Percentiles rank a stretch among this genome's conserved stretches.
Evolutionary conservation across 2,797 vertebrate species (phyloP).

Genomic region (Myiothlypis chrysogaster): DNA sequence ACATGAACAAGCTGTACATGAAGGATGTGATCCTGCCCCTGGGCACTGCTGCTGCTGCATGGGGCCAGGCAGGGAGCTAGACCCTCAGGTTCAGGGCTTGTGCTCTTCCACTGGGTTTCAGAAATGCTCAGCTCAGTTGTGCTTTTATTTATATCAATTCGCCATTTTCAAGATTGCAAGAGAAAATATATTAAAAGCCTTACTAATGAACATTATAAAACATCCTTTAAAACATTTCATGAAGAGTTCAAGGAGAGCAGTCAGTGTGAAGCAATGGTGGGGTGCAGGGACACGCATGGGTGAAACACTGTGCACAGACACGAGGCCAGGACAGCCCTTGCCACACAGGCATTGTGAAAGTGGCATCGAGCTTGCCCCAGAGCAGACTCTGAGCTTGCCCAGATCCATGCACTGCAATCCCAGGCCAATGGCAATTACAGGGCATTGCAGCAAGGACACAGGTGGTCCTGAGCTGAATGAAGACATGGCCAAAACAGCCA

Average conservation of each 20-base stretch:
- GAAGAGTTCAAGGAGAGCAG: neutral
- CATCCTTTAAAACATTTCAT: neutral
- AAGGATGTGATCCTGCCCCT: neutral
- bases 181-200: neutral
- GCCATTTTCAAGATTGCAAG: neutral
- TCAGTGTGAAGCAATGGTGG: fast-evolving
- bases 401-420: neutral
- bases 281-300: fast-evolving
- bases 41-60: neutral
- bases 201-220: neutral
- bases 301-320: fast-evolving
- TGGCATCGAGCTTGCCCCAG: neutral
- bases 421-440: neutral
- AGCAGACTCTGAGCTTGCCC: neutral
- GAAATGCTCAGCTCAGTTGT: neutral
- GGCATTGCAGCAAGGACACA: fast-evolving
- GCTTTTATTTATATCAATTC: neutral
- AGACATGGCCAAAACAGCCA: fast-evolving
- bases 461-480: fast-evolving
- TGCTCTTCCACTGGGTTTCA: neutral
- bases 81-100: fast-evolving
- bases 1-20: neutral
- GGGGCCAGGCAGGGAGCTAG: neutral
- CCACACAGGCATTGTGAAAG: neutral
- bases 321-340: neutral